These are phyloP conservation scores for Caenorhabditis sp. DNA, from an alignment of 2,888 invertebrate genomes.

Conservation along the genomic window DNA sequence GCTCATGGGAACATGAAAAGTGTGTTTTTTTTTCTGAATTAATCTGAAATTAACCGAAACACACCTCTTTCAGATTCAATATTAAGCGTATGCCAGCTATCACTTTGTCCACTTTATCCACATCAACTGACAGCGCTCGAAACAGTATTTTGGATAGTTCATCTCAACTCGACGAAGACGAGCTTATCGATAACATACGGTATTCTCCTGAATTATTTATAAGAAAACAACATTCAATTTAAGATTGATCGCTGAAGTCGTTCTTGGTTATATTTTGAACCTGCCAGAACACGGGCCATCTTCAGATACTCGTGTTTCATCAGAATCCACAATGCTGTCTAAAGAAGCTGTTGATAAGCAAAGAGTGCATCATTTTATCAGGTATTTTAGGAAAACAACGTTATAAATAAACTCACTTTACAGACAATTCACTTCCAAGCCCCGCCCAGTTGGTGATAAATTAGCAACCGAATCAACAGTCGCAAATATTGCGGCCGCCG, in stretches of 20 bases:
- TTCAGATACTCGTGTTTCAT: conserved; percentile 42
- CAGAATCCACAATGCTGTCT: conserved; percentile 48
- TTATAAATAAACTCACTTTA: not conserved
- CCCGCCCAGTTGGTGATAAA: conserved; percentile 49
- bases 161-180: conserved; percentile 42
- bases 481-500: conserved; percentile 46
- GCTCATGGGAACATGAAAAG: conserved; percentile 87
- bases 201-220: not conserved
- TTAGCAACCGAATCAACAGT: conserved; percentile 43
- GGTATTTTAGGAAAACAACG: too few relatives aligned
- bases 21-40: conserved; percentile 73
- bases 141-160: conserved; percentile 72
- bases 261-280: conserved; percentile 78
- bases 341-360: conserved; percentile 50
- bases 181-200: conserved; percentile 62
- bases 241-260: conserved; percentile 81
- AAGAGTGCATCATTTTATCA: conserved; percentile 45
- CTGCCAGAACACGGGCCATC: conserved; percentile 58
- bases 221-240: too few relatives aligned
- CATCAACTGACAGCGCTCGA: conserved; percentile 71
- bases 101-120: conserved; percentile 82
- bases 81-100: conserved; percentile 89
- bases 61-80: conserved; percentile 16
- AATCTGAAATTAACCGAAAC: conserved; percentile 75
- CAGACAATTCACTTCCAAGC: conserved; percentile 46